Evolutionary conservation across 2,888 invertebrate genomes (phyloP), one percentile per base, ranked within the genome.

Genomic region (Colletes collaris): DNA sequence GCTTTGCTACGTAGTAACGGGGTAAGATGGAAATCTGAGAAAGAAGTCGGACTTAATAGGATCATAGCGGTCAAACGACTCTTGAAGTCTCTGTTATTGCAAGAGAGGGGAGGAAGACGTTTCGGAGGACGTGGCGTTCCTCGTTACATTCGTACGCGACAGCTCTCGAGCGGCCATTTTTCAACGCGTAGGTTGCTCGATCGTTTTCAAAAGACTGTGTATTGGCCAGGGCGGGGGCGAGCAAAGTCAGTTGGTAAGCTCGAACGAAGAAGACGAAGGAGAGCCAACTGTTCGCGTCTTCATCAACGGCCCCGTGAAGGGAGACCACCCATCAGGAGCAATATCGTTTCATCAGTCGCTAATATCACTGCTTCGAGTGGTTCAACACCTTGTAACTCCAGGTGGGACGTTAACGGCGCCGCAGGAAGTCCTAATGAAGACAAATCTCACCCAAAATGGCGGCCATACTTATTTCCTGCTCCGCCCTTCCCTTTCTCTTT

Each of bases 381-480:
- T 86, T 91, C 90, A 89, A 91, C 92, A 91, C 92, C 92, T 92
- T 88, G 88, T 89, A 89, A 87, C 90, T 90, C 92, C 93, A 93
- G 92, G 92, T 92, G 91, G 91, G 86, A 89, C 86, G 87, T 82
- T 87, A 83, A 86, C 84, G 88, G 88, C 90, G 88, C 90, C 89
- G 89, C 90, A 88, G 91, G 91, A 90, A 90, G 89, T 88, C 92
- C 90, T 93, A 92, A 93, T 93, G 93, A 93, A 93, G 92, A 93
- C 91, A 91, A 92, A 93, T 92, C 90, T 91, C 83, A 86, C 86
- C 88, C 82, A 92, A 91, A 89, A 92, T 91, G 90, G 89, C 89
- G 88, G 85, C 87, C 87, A 82, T 89, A 89, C 88, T 88, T 89
- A 88, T 90, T 92, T 90, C 89, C 90, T 89, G 87, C 87, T 84